These are phyloP conservation scores for Baronia brevicornis DNA, from an alignment of 2,888 invertebrate genomes.

Conservation along the genomic window DNA sequence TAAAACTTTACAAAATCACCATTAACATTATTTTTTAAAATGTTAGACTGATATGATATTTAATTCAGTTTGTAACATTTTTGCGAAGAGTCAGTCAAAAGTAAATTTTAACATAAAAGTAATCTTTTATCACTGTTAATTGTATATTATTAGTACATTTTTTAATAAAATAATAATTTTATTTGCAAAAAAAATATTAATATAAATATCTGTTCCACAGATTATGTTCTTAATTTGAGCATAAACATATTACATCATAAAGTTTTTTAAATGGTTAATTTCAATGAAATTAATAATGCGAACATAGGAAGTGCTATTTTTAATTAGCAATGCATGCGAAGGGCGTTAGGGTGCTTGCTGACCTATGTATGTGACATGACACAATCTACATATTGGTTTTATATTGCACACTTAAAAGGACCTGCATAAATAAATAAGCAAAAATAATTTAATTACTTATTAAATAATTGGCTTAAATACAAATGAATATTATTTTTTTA, in stretches of 20 bases:
- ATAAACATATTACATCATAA: too few relatives aligned
- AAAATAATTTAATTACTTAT: neutral
- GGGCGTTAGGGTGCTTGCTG: constrained; percentile 33
- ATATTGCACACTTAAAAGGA: constrained; percentile 5
- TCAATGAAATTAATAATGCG: neutral
- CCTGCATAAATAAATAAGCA: constrained; percentile 4
- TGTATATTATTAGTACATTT: too few relatives aligned
- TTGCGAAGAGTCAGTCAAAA: too few relatives aligned
- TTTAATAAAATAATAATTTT: too few relatives aligned
- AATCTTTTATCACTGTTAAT: too few relatives aligned
- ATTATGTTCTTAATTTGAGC: too few relatives aligned
- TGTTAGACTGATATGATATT: too few relatives aligned
- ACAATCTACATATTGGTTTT: constrained; percentile 20
- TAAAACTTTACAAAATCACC: neutral
- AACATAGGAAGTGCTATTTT: constrained; percentile 18
- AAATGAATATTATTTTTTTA: constrained; percentile 10
- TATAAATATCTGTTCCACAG: too few relatives aligned
- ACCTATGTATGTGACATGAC: constrained; percentile 33
- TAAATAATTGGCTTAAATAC: constrained; percentile 9
- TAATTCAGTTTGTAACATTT: too few relatives aligned
- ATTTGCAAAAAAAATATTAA: too few relatives aligned
- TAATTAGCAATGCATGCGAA: constrained; percentile 18
- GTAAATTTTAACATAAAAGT: too few relatives aligned
- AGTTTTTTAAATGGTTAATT: too few relatives aligned
- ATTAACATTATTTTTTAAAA: neutral